Evolutionary conservation across 1,140 invertebrate species (phyloP).

Genomic region (Apis dorsata): DNA sequence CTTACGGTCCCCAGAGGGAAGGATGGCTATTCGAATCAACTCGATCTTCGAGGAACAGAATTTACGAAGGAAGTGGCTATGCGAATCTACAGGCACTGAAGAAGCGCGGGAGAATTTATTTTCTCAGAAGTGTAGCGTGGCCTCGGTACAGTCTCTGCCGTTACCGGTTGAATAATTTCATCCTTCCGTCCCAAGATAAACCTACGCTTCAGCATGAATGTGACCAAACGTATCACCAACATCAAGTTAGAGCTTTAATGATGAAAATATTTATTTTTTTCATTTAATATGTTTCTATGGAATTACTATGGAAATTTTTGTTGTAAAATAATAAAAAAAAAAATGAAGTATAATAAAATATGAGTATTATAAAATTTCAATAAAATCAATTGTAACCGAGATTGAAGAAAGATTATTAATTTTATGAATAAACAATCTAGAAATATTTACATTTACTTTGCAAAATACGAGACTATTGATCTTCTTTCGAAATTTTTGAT

Average conservation of each 20-base stretch:
- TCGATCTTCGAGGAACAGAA: constrained; percentile 60
- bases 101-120: constrained; percentile 66
- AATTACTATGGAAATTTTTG: background rate
- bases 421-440: constrained; percentile 40
- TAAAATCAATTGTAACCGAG: constrained; percentile 28
- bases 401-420: constrained; percentile 54
- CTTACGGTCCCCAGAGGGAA: constrained; percentile 36
- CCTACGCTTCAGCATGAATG: background rate
- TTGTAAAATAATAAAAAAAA: background rate
- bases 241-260: background rate
- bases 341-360: constrained; percentile 8
- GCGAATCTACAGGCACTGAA: constrained; percentile 32
- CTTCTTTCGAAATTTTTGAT: constrained; percentile 57
- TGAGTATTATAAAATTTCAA: background rate
- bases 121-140: constrained; percentile 58
- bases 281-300: background rate
- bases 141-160: constrained; percentile 42
- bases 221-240: constrained; percentile 1
- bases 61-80: constrained; percentile 47
- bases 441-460: constrained; percentile 60
- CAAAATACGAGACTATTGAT: constrained; percentile 51
- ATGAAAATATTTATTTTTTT: background rate
- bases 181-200: constrained; percentile 20
- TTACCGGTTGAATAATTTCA: constrained; percentile 59
- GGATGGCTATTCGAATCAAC: constrained; percentile 44